Evolutionary conservation across 2,113 vertebrate species (phyloP).

Genomic region (Anoura caudifer): DNA sequence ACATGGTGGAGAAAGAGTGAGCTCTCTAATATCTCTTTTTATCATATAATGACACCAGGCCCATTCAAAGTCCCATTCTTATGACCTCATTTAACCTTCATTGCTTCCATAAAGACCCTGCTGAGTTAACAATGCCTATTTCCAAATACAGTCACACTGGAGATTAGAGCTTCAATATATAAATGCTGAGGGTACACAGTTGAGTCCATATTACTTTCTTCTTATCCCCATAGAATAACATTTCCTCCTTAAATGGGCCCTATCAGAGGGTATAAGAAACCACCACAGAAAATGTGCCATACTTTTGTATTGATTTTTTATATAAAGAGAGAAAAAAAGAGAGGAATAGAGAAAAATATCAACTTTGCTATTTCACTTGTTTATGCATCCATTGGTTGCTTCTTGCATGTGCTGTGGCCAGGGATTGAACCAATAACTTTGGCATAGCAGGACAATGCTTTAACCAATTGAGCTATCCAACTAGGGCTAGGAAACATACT

Average conservation of each 20-base stretch:
- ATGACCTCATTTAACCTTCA: background rate
- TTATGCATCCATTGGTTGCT: too few species aligned
- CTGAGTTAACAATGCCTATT: background rate
- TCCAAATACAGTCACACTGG: background rate
- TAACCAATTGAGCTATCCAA: too few species aligned
- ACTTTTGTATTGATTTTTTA: too few species aligned
- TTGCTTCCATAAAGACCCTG: background rate
- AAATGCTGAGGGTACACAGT: background rate
- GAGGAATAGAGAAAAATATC: too few species aligned
- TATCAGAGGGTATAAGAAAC: background rate
- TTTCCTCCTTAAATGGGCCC: background rate
- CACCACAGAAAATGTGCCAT: background rate
- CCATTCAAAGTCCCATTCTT: background rate
- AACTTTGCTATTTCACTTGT: too few species aligned
- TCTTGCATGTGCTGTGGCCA: too few species aligned
- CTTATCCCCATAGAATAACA: background rate
- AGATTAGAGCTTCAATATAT: background rate
- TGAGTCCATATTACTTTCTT: background rate
- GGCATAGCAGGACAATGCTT: too few species aligned
- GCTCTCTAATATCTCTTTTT: background rate
- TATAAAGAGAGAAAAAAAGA: too few species aligned
- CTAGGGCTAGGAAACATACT: background rate
- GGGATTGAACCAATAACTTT: too few species aligned
- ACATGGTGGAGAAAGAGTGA: background rate
- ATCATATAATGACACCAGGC: background rate